phyloP scores from a whole-genome alignment of 2,113 vertebrate genomes.

The Chelonoidis abingdonii region DNA sequence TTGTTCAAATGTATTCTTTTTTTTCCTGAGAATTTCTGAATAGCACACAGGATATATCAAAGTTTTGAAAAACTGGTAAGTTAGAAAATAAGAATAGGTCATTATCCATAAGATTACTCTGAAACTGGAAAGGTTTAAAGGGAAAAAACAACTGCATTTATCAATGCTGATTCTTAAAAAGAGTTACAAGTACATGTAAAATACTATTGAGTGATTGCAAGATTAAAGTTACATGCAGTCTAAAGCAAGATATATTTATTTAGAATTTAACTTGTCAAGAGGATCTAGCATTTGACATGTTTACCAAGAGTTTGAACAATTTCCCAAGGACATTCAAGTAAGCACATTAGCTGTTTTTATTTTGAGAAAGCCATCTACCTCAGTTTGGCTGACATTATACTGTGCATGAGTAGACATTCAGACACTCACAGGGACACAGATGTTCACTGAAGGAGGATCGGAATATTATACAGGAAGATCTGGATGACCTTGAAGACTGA shows the following conservation, averaged over 20 bases:
- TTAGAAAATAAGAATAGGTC: conserved; percentile 1
- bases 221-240: background rate
- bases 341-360: background rate
- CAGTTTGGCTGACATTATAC: background rate
- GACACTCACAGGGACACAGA: background rate
- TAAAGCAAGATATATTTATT: background rate
- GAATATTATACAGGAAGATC: background rate
- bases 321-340: background rate
- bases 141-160: background rate
- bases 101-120: background rate
- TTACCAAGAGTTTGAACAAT: background rate
- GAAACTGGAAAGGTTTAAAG: background rate
- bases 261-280: conserved; percentile 21
- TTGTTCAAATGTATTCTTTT: conserved; percentile 41
- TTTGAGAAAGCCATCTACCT: background rate
- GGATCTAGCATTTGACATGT: background rate
- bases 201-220: background rate
- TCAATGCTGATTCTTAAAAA: background rate
- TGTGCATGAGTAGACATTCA: background rate
- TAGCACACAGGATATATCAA: background rate
- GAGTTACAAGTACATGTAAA: background rate
- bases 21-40: conserved; percentile 35
- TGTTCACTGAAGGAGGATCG: background rate
- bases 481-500: background rate
- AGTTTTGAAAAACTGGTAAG: background rate